Base-by-base conservation (phyloP, 2,113 vertebrate genomes). In the Hystrix cristata region DNA sequence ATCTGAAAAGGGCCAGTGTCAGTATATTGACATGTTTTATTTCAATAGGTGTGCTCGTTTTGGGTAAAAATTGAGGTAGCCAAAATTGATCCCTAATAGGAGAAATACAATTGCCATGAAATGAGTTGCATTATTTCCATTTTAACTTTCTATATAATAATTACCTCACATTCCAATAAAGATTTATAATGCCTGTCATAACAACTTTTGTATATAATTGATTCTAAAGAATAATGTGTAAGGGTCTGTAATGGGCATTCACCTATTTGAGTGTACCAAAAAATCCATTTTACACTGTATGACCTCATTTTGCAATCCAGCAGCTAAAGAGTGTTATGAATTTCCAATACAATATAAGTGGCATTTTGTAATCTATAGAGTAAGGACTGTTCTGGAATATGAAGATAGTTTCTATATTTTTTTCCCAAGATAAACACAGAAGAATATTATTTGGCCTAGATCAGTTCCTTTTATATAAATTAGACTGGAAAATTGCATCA, bases 211-310 rank as follows among this genome's bases (percentile, higher is more conserved):
- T 95, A 69, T 87, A 95, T 97, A 98, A 98, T 96, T 98, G 97
- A 98, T 98, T 98, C 88, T 97, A 98, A 98, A 98, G 94, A 97
- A 97, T 96, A 98, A 96, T 97, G 88, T 97, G 62, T 90, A 97
- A 96, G 74, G 59, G 80, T 90, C 91, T 95, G 31, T 97, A 98
- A 97, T 78, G 96, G 57, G 51, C 89, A 98, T 97, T 98, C 97
- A 98, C 97, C 80, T 96, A 96, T 93, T 98, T 97, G 96, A 97
- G 98, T 98, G 94, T 92, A 97, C 97, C 97, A 98, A 98, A 87
- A 97, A 98, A 98, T 98, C 95, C 62, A 98, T 98, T 98, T 98
- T 92, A 95, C 94, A 96, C 98, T 98, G 96, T 98, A 96, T 98
- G 98, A 98, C 96, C 97, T 98, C 92, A 97, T 98, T 98, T 98